Evolutionary conservation across 1,140 invertebrate species (phyloP).

Genomic region (Lanistes nyassanus): DNA sequence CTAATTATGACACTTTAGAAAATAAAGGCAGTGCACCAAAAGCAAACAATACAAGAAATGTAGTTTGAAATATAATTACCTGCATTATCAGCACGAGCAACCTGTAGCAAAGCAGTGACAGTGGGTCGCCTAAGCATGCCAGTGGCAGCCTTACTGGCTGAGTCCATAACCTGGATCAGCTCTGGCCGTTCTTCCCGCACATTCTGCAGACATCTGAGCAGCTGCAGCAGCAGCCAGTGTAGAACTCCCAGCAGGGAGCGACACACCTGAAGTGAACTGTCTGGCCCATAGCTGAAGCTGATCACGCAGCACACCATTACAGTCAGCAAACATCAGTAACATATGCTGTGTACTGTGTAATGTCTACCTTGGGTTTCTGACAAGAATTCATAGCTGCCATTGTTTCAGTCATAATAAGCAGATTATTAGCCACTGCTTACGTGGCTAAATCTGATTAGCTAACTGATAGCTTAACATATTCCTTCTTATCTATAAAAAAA

Average conservation of each 20-base stretch:
- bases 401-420: too few relatives aligned
- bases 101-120: conserved; percentile 64
- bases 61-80: conserved; percentile 38
- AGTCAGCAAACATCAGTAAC: too few relatives aligned
- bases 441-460: too few relatives aligned
- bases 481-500: not conserved
- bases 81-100: conserved; percentile 66
- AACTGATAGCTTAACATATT: not conserved
- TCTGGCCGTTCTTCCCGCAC: conserved; percentile 41
- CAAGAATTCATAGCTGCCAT: too few relatives aligned
- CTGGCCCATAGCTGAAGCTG: conserved; percentile 62
- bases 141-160: conserved; percentile 60
- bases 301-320: too few relatives aligned
- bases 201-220: conserved; percentile 57
- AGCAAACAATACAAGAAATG: not conserved
- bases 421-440: too few relatives aligned
- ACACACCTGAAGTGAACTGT: conserved; percentile 62
- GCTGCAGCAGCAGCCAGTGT: conserved; percentile 62
- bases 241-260: conserved; percentile 60
- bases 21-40: not conserved
- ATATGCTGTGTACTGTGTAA: too few relatives aligned
- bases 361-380: too few relatives aligned
- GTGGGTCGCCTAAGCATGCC: conserved; percentile 62
- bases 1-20: not conserved
- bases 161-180: conserved; percentile 47